Percentiles rank a stretch among this genome's conserved stretches.
These are phyloP conservation scores for Drosophila mulleri DNA, from an alignment of 2,888 invertebrate genomes.

Conservation along the genomic window DNA sequence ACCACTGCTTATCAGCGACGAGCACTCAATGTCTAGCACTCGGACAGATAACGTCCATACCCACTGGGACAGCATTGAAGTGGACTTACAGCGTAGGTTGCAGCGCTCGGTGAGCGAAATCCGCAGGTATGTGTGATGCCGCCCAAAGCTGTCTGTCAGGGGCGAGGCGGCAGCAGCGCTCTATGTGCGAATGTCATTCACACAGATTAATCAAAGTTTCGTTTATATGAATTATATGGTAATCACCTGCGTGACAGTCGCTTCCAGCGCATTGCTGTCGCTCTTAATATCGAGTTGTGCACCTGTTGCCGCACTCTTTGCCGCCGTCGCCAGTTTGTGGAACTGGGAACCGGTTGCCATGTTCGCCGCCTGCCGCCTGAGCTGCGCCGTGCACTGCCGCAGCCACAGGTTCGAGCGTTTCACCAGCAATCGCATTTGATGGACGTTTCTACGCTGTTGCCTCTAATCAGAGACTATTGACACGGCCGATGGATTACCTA, in stretches of 20 bases:
- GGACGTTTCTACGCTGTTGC: conserved; percentile 4
- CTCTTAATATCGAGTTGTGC: conserved; percentile 35
- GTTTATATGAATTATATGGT: background rate
- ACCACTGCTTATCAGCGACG: conserved; percentile 25
- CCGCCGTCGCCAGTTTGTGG: conserved; percentile 53
- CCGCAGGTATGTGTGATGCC: conserved; percentile 96
- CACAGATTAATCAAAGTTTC: background rate
- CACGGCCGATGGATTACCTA: conserved; percentile 51
- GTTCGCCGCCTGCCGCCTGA: conserved; percentile 28
- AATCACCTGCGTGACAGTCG: conserved; percentile 37
- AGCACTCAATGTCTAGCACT: background rate
- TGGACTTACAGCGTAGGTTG: conserved; percentile 96
- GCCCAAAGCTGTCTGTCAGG: conserved; percentile 93
- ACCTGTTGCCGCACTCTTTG: conserved; percentile 38
- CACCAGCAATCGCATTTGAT: conserved; percentile 60
- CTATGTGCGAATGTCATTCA: background rate
- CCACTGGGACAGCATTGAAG: conserved; percentile 3
- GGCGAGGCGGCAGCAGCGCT: conserved; percentile 63
- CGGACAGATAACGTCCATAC: conserved; percentile 31
- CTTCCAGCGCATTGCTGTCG: conserved; percentile 13
- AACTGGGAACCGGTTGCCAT: conserved; percentile 70
- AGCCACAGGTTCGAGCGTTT: conserved; percentile 51
- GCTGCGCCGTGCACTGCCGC: conserved; percentile 37
- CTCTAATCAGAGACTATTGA: conserved; percentile 23
- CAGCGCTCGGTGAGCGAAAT: conserved; percentile 98